Evolutionary conservation across 2,888 invertebrate species (phyloP).

Genomic region (Hermodice carunculata): DNA sequence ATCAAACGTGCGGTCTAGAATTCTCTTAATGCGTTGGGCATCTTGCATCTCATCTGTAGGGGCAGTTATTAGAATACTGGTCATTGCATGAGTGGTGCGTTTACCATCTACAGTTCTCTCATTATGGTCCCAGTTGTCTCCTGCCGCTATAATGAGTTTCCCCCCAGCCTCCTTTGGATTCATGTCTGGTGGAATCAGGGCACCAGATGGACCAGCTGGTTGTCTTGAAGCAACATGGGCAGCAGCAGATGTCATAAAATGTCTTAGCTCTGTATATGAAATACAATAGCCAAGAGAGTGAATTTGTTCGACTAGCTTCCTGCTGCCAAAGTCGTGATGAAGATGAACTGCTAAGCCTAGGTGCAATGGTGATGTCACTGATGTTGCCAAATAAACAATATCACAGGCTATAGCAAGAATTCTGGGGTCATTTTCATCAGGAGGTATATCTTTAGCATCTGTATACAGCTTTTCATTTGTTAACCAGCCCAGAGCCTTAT

Average conservation of each 20-base stretch:
- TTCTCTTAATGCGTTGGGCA: no score
- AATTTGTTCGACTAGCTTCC: conserved; percentile 2
- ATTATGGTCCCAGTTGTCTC: conserved; percentile 16
- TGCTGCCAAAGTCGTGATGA: background rate
- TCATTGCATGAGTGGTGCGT: conserved; percentile 11
- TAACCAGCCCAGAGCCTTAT: conserved; percentile 1
- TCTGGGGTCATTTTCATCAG: background rate
- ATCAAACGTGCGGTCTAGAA: no score
- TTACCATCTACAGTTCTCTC: conserved; percentile 9
- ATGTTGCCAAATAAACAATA: background rate
- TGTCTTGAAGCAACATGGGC: background rate
- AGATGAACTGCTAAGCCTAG: conserved; percentile 9
- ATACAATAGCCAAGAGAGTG: conserved; percentile 5
- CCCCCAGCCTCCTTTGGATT: conserved; percentile 1
- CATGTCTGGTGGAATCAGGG: background rate
- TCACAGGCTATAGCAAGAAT: background rate
- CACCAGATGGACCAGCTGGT: background rate
- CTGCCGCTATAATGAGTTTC: conserved; percentile 1
- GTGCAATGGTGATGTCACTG: background rate
- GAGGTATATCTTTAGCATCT: background rate
- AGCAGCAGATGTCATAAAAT: conserved; percentile 1
- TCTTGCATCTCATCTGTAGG: no score
- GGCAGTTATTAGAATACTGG: background rate
- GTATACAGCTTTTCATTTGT: background rate
- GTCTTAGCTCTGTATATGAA: background rate